Evolutionary conservation across 2,888 invertebrate genomes (phyloP), one percentile per base, ranked within the genome.

Genomic region (Trachelus iudaicus): DNA sequence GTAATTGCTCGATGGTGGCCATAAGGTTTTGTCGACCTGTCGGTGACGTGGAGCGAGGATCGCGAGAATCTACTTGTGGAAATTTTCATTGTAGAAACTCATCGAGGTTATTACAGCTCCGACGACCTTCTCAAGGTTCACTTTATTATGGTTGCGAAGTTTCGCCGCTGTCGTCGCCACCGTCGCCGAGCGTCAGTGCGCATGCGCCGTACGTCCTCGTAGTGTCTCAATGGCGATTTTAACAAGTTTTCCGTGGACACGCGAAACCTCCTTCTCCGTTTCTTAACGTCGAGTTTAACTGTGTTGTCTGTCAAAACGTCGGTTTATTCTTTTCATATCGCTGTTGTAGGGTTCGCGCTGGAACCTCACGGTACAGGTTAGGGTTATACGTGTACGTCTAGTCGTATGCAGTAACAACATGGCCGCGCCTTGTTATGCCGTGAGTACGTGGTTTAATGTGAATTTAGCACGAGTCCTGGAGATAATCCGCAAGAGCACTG

Each of bases 391-490:
- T 2, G 23, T 40, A 23, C 56, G 1, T 56, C 56, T 56, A 56
- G 56, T 23, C 56, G 56, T 56, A 3, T 23, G 56, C 56, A 23
- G 23, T 56, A 56, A 23, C 56, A 56, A 56, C 23, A 31, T 40
- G 77, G 30, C 31, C 77, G 73, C 77, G 34, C 77, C 77, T 73
- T 35, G 69, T 31, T 71, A 34, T 23, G 71, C 81, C 81, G 77
- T 78, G 75, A 83, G 79, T 81, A 56, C 56, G 23, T 76, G 79
- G 79, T 33, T 81, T 79, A 79, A 77, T 69, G 79, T 79, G 79
- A 78, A 76, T 79, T 77, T 79, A 82, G 80, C 76, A 69, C 78
- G 77, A 73, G 75, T 73, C 68, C 76, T 75, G 33, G 15, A 31
- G 31, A 71, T 71, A 71, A 34, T 71, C 71, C 34, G 23, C 71